phyloP scores from a whole-genome alignment of 2,113 vertebrate species.

The Herpailurus yagouaroundi region DNA sequence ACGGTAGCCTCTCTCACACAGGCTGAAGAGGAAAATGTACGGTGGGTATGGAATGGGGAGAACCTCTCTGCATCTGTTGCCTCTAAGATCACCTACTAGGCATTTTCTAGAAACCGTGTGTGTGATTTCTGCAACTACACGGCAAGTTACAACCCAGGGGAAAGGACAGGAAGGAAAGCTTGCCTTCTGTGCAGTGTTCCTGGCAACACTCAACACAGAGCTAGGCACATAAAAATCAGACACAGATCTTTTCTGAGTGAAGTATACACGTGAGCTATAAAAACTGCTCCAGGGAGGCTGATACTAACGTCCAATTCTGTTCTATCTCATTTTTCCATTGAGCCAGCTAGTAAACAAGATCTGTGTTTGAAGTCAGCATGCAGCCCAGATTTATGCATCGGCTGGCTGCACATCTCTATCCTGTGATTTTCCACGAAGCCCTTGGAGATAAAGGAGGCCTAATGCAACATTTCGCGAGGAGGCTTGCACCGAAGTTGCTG shows the following conservation, averaged over 20 bases:
- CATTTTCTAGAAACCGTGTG: neutral
- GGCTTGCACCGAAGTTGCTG: neutral
- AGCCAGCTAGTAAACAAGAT: neutral
- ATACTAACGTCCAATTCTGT: neutral
- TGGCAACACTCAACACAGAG: neutral
- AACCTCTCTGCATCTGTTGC: neutral
- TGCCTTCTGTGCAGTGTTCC: neutral
- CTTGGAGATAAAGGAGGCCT: neutral
- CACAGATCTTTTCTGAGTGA: neutral
- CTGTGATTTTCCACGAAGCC: neutral
- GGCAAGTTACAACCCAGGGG: neutral
- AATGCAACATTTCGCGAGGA: neutral
- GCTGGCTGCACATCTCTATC: neutral
- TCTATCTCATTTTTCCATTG: neutral
- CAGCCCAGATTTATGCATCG: neutral
- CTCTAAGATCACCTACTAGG: neutral
- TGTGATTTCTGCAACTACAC: slow-evolving; percentile 4
- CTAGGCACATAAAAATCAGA: neutral
- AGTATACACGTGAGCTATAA: neutral
- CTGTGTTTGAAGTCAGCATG: neutral
- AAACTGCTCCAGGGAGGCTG: neutral
- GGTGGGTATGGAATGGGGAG: neutral
- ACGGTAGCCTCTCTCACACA: neutral
- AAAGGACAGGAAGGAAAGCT: neutral
- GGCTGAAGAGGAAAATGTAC: neutral